Conservation (phyloP, 53 echinoderm and acorn worm genomes). For the Crossaster papposus region DNA sequence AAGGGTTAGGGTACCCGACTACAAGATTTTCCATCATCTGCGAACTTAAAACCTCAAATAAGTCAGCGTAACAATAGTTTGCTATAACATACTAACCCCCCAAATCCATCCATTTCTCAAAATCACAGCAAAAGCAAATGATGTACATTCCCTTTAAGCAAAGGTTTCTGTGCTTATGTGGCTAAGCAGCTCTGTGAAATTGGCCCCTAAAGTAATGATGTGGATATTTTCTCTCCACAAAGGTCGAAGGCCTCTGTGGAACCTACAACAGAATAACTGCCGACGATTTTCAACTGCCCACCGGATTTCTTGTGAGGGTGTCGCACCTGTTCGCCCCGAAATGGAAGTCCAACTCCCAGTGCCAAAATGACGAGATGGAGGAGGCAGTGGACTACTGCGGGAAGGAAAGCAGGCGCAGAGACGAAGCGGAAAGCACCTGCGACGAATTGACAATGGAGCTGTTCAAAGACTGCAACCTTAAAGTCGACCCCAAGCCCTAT, state of each 20-base stretch:
- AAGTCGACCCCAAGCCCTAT: conserved; percentile 48
- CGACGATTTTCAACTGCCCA: conserved; percentile 23
- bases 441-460: conserved; percentile 43
- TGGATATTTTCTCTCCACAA: neutral
- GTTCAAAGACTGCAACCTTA: conserved; percentile 46
- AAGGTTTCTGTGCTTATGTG: neutral
- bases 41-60: too few relatives aligned
- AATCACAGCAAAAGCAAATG: too few relatives aligned
- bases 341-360: conserved; percentile 16
- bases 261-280: conserved; percentile 40
- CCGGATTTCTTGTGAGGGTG: neutral
- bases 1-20: too few relatives aligned
- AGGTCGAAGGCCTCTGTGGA: conserved; percentile 74
- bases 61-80: too few relatives aligned
- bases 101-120: too few relatives aligned
- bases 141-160: neutral
- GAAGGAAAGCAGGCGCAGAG: neutral
- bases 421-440: conserved; percentile 25
- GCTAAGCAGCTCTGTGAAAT: too few relatives aligned
- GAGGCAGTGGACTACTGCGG: neutral
- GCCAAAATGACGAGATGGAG: neutral
- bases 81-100: too few relatives aligned
- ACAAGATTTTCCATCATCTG: too few relatives aligned
- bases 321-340: neutral
- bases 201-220: neutral